Evolutionary conservation across 2,113 vertebrate species (phyloP).

Genomic region (Protomyctophum bolini): DNA sequence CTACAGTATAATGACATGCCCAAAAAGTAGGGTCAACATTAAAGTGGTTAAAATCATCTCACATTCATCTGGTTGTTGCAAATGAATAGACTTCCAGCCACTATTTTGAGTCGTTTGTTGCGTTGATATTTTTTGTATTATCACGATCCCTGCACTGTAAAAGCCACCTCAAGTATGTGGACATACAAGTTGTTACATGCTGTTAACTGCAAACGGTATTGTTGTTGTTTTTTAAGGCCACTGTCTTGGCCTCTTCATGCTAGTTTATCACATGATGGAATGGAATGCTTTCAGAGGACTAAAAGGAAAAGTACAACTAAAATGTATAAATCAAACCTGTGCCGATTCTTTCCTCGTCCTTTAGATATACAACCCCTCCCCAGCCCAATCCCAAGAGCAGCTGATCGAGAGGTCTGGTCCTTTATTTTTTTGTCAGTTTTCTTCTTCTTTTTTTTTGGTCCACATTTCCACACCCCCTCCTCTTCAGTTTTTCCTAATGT

Average conservation of each 20-base stretch:
- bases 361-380: conserved; percentile 43
- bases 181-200: not conserved
- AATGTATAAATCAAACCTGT: conserved; percentile 31
- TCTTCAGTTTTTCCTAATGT: conserved; percentile 90
- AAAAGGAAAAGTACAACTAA: conserved; percentile 7
- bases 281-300: conserved; percentile 60
- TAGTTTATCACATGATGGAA: conserved; percentile 46
- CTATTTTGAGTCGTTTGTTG: too few relatives aligned
- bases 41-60: too few relatives aligned
- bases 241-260: conserved; percentile 14
- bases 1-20: too few relatives aligned
- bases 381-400: conserved; percentile 56
- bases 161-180: not conserved
- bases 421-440: conserved; percentile 32
- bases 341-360: conserved; percentile 51
- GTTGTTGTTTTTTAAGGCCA: conserved; percentile 5
- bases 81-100: too few relatives aligned
- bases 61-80: too few relatives aligned
- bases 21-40: too few relatives aligned
- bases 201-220: not conserved
- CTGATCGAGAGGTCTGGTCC: conserved; percentile 58
- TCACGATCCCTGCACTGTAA: conserved; percentile 16
- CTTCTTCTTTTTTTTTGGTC: conserved; percentile 21
- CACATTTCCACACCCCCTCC: conserved; percentile 13
- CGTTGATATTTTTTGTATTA: not conserved